These are phyloP conservation scores for Lucilia cuprina DNA, from an alignment of 1,140 invertebrate genomes.

Conservation along the genomic window DNA sequence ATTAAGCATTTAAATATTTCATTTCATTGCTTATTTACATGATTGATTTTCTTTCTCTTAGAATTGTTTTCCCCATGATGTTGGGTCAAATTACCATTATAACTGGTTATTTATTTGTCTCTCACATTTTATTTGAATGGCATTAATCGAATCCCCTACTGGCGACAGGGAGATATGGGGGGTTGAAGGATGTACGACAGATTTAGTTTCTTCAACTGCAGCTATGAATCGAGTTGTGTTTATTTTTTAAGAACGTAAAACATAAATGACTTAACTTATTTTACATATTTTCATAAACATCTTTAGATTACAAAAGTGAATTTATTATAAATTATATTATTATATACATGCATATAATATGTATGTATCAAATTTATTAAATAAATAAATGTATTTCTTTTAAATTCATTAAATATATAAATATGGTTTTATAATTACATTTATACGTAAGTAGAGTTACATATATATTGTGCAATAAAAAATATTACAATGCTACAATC, in stretches of 20 bases:
- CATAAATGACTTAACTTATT: constrained; percentile 15
- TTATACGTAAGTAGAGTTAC: too few species aligned
- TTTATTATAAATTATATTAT: background rate
- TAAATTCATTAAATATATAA: background rate
- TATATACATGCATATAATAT: background rate
- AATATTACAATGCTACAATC: too few species aligned
- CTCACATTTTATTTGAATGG: constrained; percentile 74
- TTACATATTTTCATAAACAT: background rate
- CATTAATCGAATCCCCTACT: constrained; percentile 49
- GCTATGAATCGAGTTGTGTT: background rate
- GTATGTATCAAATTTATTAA: background rate
- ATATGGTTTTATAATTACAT: too few species aligned
- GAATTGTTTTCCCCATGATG: constrained; percentile 80
- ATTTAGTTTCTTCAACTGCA: too few species aligned
- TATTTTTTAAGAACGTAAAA: background rate
- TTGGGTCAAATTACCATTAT: constrained; percentile 71
- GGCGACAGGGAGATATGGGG: too few species aligned
- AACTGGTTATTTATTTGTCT: constrained; percentile 73
- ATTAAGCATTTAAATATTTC: background rate
- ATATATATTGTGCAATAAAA: too few species aligned
- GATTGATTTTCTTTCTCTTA: constrained; percentile 52
- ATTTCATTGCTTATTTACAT: background rate
- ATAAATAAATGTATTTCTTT: background rate
- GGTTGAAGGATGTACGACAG: background rate
- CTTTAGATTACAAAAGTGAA: background rate